Base-by-base conservation (phyloP, 2,113 vertebrate species). In the Bubalus kerabau region DNA sequence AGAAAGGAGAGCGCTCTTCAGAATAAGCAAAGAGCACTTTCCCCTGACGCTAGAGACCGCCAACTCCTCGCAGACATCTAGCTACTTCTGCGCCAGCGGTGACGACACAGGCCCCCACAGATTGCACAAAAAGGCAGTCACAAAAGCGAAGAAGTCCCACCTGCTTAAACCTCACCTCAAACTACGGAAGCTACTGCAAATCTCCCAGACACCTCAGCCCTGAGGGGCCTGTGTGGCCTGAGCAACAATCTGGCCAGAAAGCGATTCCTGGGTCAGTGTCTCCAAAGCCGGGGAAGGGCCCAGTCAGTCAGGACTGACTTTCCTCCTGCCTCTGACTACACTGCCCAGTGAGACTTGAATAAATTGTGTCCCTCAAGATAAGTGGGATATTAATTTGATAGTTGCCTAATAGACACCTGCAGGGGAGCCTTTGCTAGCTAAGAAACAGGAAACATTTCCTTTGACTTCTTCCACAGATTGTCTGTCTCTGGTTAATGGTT, bases 51-150 rank as follows among this genome's bases (percentile, higher is more conserved):
- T 91, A 1, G 13, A 87, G 28, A 67, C 43, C 1, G 1, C 71
- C 60, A 87, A 36, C 56, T 19, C 81, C 19, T 32, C 78, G 30
- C 28, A 93, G 23, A 62, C 86, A 6, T 59, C 84, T 50, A 5
- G 16, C 26, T 83, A 94, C 64, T 56, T 91, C 90, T 98, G 97
- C 21, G 87, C 97, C 50, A 97, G 82, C 81, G 40, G 81, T n/a
- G 2, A 21, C 23, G 40, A 11, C 83, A 32, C 19, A 17, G 24
- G 26, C 43, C 32, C 11, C 15, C 1, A 28, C 13, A n/a, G 60
- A 15, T 60, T 82, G 62, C 71, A 64, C 93, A 81, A 59, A 96
- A 97, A 60, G 10, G 2, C 0, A 2, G 2, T 46, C 54, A 32
- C 59, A 4, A 21, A 30, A 13, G 52, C 13, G 23, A 76, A 36